These are phyloP conservation scores for Macrobrachium nipponense DNA, from an alignment of 1,140 invertebrate species.

Conservation along the genomic window DNA sequence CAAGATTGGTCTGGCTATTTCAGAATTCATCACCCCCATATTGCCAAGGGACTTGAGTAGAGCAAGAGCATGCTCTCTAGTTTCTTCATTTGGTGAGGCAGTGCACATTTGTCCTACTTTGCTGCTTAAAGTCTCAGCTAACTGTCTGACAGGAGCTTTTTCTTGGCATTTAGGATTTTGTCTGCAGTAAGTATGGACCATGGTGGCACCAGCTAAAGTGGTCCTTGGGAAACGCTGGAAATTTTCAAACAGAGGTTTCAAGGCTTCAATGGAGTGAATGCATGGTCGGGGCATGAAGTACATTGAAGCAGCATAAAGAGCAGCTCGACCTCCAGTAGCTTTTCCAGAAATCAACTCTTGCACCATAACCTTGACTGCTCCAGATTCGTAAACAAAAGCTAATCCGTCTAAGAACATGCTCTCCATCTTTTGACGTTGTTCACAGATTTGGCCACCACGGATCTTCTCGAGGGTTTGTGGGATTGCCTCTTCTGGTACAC, in stretches of 20 bases:
- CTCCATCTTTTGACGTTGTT: not conserved
- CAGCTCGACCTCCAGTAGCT: slow-evolving; percentile 2
- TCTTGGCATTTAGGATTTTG: too few species aligned
- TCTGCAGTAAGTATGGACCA: too few species aligned
- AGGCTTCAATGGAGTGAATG: not conserved
- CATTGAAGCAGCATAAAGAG: not conserved
- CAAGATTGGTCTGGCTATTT: too few species aligned
- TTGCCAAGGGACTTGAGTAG: too few species aligned
- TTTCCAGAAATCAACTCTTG: not conserved
- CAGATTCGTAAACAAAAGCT: slow-evolving; percentile 2
- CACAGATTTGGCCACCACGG: not conserved
- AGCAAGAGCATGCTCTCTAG: too few species aligned
- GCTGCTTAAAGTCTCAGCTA: too few species aligned
- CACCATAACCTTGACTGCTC: slow-evolving; percentile 14
- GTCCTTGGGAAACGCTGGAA: not conserved
- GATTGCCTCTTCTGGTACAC: not conserved
- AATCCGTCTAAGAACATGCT: slow-evolving; percentile 7
- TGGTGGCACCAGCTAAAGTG: not conserved
- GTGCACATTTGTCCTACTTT: too few species aligned
- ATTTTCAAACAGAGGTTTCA: not conserved
- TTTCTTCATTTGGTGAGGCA: too few species aligned
- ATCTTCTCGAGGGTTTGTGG: not conserved
- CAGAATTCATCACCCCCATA: too few species aligned
- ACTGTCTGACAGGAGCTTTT: too few species aligned
- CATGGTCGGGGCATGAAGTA: slow-evolving; percentile 5